Percentiles rank a stretch among this genome's conserved stretches.
phyloP scores from a whole-genome alignment of 2,797 vertebrate genomes.

The Gephyroberyx darwinii region DNA sequence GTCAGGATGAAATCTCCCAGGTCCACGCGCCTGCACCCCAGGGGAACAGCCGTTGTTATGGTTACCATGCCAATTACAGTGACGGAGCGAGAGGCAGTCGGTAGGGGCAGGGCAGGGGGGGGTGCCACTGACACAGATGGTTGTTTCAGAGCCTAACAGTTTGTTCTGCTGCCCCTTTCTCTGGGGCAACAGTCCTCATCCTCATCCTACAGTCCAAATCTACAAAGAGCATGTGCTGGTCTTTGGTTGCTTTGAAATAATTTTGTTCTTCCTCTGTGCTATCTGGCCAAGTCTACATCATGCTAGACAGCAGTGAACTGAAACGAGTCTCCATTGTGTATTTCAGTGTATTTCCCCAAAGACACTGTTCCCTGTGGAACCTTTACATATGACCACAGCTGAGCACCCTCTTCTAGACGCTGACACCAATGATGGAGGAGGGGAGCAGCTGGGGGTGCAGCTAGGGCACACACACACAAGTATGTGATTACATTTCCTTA shows the following conservation, averaged over 20 bases:
- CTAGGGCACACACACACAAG: slow-evolving; percentile 22
- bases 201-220: slow-evolving; percentile 1
- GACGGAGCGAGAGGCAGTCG: slow-evolving; percentile 56
- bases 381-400: slow-evolving; percentile 37
- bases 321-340: background rate
- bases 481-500: slow-evolving; percentile 18
- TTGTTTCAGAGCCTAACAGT: slow-evolving; percentile 50
- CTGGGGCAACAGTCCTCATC: slow-evolving; percentile 30
- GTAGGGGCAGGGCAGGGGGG: slow-evolving; percentile 33
- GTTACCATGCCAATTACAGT: slow-evolving; percentile 77
- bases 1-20: slow-evolving; percentile 56
- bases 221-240: slow-evolving; percentile 28
- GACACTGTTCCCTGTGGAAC: slow-evolving; percentile 38
- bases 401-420: slow-evolving; percentile 53
- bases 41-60: slow-evolving; percentile 66
- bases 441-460: slow-evolving; percentile 60
- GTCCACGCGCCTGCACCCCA: slow-evolving; percentile 66
- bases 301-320: slow-evolving; percentile 23
- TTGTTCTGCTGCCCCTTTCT: slow-evolving; percentile 48
- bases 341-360: slow-evolving; percentile 30
- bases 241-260: slow-evolving; percentile 17
- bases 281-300: background rate
- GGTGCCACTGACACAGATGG: slow-evolving; percentile 71
- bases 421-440: slow-evolving; percentile 39
- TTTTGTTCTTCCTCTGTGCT: slow-evolving; percentile 19